Percentiles rank a stretch among this genome's conserved stretches.
These are phyloP conservation scores for Leptinotarsa tumamoca DNA, from an alignment of 2,888 invertebrate genomes.

Conservation along the genomic window DNA sequence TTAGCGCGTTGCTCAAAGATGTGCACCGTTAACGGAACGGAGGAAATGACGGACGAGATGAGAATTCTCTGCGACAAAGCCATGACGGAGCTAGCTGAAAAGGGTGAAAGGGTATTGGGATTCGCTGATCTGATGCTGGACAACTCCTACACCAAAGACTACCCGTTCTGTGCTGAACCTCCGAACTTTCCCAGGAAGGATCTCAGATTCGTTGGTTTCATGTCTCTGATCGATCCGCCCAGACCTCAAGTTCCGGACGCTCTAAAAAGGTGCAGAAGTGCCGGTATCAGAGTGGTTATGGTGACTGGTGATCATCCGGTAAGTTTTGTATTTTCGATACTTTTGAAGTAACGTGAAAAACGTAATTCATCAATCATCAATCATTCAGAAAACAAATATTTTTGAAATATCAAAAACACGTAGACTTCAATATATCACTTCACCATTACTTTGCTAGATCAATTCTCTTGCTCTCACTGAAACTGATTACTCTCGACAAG, in stretches of 20 bases:
- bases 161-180: slow-evolving; percentile 72
- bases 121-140: slow-evolving; percentile 80
- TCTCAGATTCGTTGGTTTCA: slow-evolving; percentile 74
- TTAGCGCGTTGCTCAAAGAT: slow-evolving; percentile 77
- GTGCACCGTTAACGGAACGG: slow-evolving; percentile 70
- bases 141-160: slow-evolving; percentile 69
- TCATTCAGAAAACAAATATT: too few species aligned
- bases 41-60: slow-evolving; percentile 68
- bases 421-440: too few species aligned
- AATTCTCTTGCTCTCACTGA: too few species aligned
- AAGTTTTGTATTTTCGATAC: slow-evolving; percentile 32
- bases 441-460: too few species aligned
- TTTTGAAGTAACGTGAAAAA: neutral
- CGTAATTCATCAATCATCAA: too few species aligned
- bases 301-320: slow-evolving; percentile 87
- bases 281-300: slow-evolving; percentile 86
- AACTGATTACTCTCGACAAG: too few species aligned
- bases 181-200: slow-evolving; percentile 78
- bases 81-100: slow-evolving; percentile 82
- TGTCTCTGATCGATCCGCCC: slow-evolving; percentile 77
- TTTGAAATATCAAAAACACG: too few species aligned
- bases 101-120: slow-evolving; percentile 83
- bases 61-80: slow-evolving; percentile 74
- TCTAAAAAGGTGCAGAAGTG: slow-evolving; percentile 76
- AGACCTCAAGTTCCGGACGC: slow-evolving; percentile 76